These are phyloP conservation scores for Helarctos malayanus DNA, from an alignment of 2,797 vertebrate species.

Conservation along the genomic window DNA sequence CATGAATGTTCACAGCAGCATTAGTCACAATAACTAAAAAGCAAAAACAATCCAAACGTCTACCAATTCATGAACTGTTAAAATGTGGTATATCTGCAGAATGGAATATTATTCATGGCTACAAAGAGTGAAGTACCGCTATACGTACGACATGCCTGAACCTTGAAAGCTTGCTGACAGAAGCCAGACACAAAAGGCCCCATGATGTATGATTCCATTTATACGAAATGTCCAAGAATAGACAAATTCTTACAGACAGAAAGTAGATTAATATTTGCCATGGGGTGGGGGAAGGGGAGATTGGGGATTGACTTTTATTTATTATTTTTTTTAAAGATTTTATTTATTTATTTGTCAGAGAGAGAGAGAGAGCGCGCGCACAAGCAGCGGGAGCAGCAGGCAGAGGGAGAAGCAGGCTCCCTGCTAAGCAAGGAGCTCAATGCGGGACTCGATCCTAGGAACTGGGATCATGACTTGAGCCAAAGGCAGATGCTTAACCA, in stretches of 20 bases:
- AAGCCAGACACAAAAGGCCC: not conserved
- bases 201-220: not conserved
- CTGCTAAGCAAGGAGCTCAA: no score
- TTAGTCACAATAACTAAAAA: conserved; percentile 21
- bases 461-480: no score
- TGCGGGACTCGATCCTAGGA: accelerated
- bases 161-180: not conserved
- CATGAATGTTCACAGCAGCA: not conserved
- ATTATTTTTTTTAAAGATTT: no score
- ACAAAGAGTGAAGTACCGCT: not conserved
- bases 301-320: not conserved
- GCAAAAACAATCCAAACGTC: not conserved
- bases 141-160: not conserved
- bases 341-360: no score
- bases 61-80: not conserved
- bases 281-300: not conserved
- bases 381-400: no score
- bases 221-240: not conserved
- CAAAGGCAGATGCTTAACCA: no score
- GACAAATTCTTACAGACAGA: not conserved
- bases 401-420: no score
- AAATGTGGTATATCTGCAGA: not conserved
- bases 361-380: no score
- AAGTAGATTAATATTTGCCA: not conserved
- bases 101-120: not conserved